Evolutionary conservation across 1,140 invertebrate species (phyloP), one percentile per base, ranked within the genome.

Genomic region (Anastrepha obliqua): DNA sequence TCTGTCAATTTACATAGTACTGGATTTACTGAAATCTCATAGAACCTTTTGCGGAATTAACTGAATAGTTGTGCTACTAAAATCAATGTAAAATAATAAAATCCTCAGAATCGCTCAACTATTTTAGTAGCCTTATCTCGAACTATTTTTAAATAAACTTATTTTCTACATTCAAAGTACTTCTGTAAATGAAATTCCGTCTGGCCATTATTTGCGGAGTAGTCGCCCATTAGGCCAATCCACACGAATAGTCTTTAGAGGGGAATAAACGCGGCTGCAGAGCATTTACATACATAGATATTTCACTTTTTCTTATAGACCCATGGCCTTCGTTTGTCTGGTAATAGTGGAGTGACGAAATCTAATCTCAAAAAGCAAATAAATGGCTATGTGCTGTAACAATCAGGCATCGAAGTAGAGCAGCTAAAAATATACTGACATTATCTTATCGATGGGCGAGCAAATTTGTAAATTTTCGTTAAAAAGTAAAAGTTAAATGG

Each of bases 341-440:
- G 29, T 42, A 11, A n/a, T 29, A 67, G 13, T 67, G 20, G 20
- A 67, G 39, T 67, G 39, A 39, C 6, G 7, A 65, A 9, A 39
- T 67, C 29, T 67, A 42, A 67, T 42, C 64, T 67, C 20, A 29
- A 42, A 5, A 13, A 9, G 11, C 67, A 74, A 55, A 44, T 13
- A 74, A 74, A 4, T 13, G 29, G 29, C 29, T 29, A 29, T 29
- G 29, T 29, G 29, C 29, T 29, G 29, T 29, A 47, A 15, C 2
- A 39, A 13, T 74, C 39, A 47, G 42, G 2, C 64, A 39, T 42
- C 17, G 39, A 44, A 47, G 39, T 47, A 47, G 67, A 47, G 15
- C 13, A 47, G 5, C 67, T 47, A 47, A 74, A 74, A 74, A 74
- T 74, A 74, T 74, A 47, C 67, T 74, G 42, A 44, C 13, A 74